Conservation (phyloP, 2,888 invertebrate species). For the Halictus quadricinctus region DNA sequence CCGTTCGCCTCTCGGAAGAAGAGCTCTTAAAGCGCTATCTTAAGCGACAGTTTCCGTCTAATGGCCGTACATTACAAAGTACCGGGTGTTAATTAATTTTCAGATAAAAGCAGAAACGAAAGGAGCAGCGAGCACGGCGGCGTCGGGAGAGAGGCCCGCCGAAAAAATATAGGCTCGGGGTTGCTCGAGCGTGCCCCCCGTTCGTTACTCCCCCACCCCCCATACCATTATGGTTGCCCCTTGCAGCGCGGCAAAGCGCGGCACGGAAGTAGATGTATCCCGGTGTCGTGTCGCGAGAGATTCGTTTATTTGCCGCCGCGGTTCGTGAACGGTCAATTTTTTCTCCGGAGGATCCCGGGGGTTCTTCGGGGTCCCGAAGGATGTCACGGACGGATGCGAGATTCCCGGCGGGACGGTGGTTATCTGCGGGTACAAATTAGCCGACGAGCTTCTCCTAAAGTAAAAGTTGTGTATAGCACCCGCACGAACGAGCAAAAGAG, state of each 20-base stretch:
- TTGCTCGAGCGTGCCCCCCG: background rate
- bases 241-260: background rate
- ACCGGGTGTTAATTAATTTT: constrained; percentile 75
- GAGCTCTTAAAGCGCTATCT: constrained; percentile 77
- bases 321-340: constrained; percentile 39
- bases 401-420: constrained; percentile 63
- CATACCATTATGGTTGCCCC: background rate
- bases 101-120: constrained; percentile 25
- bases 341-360: constrained; percentile 22
- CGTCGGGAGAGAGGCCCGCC: background rate
- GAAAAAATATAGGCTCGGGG: constrained; percentile 2
- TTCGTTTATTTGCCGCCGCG: constrained; percentile 43
- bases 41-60: constrained; percentile 74
- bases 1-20: constrained; percentile 61
- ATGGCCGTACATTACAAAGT: constrained; percentile 70
- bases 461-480: constrained; percentile 79
- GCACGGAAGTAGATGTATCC: constrained; percentile 5
- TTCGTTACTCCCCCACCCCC: background rate
- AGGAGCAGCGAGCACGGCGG: background rate
- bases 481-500: constrained; percentile 69
- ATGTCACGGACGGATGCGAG: constrained; percentile 58
- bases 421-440: constrained; percentile 79
- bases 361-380: constrained; percentile 33
- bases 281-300: background rate
- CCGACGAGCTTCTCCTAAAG: constrained; percentile 78